Base-by-base conservation (phyloP, 2,888 invertebrate species). In the Alviniconcha strummeri region DNA sequence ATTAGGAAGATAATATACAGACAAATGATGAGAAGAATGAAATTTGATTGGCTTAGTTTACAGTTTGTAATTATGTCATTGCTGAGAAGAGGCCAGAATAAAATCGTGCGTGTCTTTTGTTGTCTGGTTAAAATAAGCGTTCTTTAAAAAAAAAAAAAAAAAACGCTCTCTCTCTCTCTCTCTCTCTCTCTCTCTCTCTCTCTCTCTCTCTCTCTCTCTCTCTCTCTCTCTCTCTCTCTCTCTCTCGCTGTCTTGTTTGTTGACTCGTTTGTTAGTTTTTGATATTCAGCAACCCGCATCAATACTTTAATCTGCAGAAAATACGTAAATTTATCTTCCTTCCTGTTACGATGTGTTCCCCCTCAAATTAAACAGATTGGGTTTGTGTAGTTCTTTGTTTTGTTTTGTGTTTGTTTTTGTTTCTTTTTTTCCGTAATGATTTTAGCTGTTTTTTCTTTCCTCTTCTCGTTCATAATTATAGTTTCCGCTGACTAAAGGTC, bases 111-210 rank as follows among this genome's bases (percentile, higher is more conserved):
- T 36, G 36, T 36, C 36, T 36, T 36, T 36, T 36, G 36, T 36
- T 36, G 36, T 36, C 36, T 36, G 36, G 36, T 36, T 36, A 36
- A 36, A 36, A 36, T 36, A 36, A 36, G 36, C 36, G 36, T 36
- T 36, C 36, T 36, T 36, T 36, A 1, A 36, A 36, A 36, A 36
- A 36, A 36, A 36, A 36, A 36, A 36, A 36, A 36, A 36, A 36
- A 36, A 1, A 3, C 36, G 36, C 52, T 74, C 74, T 74, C 74
- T 74, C 74, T 74, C 74, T 74, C 74, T 74, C 74, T 72, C 72
- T 72, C 72, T 72, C 72, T 72, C 72, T 72, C 72, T 72, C 72
- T 72, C 36, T 72, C 72, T 72, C 36, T 72, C 72, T 72, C 52
- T 36, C 52, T 72, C 52, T 36, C 52, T 72, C 74, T 74, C 7